Evolutionary conservation across 2,113 vertebrate species (phyloP).

Genomic region (Poeciliopsis prolifica): DNA sequence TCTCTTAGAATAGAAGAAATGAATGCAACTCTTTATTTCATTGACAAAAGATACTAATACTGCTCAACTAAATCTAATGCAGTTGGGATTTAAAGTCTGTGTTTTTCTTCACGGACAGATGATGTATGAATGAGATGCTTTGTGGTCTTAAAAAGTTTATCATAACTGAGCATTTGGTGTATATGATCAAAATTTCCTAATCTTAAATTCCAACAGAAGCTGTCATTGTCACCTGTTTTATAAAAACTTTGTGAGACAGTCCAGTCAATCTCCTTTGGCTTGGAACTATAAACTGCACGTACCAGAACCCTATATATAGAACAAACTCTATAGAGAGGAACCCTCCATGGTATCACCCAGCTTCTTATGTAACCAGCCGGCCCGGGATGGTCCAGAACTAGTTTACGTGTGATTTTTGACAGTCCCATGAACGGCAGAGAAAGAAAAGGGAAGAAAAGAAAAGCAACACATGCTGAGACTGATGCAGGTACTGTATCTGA

Average conservation of each 20-base stretch:
- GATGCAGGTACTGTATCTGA: constrained; percentile 9
- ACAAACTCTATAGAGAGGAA: constrained; percentile 18
- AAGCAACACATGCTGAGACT: background rate
- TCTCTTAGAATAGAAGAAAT: no score
- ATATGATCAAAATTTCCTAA: background rate
- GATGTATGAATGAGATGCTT: no score
- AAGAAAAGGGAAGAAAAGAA: constrained; percentile 6
- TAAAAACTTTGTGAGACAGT: constrained; percentile 26
- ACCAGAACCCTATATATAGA: constrained; percentile 35
- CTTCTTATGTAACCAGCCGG: constrained; percentile 19
- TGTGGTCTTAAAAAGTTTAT: background rate
- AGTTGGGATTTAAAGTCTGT: no score
- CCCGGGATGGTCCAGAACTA: constrained; percentile 28
- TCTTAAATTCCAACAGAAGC: background rate
- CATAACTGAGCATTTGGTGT: background rate
- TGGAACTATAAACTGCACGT: constrained; percentile 19
- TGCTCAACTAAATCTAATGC: no score
- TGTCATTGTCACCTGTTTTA: background rate
- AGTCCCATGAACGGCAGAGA: constrained; percentile 4
- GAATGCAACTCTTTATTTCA: no score
- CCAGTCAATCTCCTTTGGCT: constrained; percentile 13
- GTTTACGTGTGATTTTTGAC: constrained; percentile 42
- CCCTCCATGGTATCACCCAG: constrained; percentile 29
- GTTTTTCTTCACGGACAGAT: no score
- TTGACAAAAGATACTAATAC: no score